Conservation (phyloP, 2,113 vertebrate genomes). For the Marmota monax region DNA sequence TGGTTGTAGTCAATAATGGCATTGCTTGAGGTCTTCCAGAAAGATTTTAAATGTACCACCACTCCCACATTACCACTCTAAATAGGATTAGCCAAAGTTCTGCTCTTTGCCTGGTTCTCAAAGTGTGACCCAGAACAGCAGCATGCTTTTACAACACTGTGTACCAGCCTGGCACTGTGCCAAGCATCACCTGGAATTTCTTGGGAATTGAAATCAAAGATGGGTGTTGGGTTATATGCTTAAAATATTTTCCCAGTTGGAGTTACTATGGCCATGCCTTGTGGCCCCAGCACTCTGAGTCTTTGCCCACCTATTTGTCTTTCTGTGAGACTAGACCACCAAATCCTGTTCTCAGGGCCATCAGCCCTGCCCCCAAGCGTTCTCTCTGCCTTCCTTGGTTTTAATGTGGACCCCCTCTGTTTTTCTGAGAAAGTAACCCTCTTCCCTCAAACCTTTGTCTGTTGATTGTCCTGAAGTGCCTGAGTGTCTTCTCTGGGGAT, state of each 20-base stretch:
- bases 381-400: not conserved
- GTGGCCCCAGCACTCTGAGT: not conserved
- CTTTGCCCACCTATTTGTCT: not conserved
- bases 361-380: not conserved
- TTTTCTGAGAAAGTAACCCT: not conserved
- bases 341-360: not conserved
- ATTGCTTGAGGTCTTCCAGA: not conserved
- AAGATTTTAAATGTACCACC: not conserved
- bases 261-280: not conserved
- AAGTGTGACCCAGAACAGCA: not conserved
- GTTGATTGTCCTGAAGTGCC: not conserved
- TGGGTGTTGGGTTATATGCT: not conserved
- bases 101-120: not conserved
- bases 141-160: too few species aligned
- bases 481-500: not conserved
- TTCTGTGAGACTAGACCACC: not conserved
- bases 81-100: not conserved
- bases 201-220: not conserved
- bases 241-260: constrained; percentile 3
- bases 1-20: not conserved
- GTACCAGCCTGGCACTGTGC: too few species aligned
- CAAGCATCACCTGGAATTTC: not conserved
- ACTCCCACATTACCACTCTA: not conserved
- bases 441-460: not conserved
- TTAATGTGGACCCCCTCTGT: not conserved